These are phyloP conservation scores for Pristionchus pacificus DNA, from an alignment of 1,140 invertebrate species.

Conservation along the genomic window DNA sequence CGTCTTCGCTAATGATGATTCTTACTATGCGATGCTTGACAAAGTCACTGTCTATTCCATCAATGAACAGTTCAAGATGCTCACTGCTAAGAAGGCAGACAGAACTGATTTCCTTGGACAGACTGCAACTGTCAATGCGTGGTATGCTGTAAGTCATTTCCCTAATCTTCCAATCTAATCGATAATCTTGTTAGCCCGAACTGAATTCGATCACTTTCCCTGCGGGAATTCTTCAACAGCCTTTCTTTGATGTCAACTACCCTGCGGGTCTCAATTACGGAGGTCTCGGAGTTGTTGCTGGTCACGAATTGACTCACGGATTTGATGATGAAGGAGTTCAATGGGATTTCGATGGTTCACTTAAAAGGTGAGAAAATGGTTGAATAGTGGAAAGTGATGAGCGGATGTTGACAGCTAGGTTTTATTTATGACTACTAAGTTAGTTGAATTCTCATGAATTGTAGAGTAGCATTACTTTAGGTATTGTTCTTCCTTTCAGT, in stretches of 20 bases:
- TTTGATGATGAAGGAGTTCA: no score
- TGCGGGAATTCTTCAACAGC: conserved; percentile 33
- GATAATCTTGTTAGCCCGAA: conserved; percentile 26
- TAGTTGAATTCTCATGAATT: no score
- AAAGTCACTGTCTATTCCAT: conserved; percentile 28
- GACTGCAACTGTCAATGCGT: conserved; percentile 38
- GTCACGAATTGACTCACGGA: no score
- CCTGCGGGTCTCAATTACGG: conserved; percentile 33
- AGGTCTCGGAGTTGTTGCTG: conserved; percentile 32
- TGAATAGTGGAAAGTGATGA: no score
- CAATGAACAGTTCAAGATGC: conserved; percentile 24
- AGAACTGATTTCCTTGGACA: conserved; percentile 35
- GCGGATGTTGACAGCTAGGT: conserved; percentile 18
- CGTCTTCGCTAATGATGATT: neutral
- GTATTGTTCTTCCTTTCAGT: no score
- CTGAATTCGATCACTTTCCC: conserved; percentile 40
- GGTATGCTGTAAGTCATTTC: conserved; percentile 24
- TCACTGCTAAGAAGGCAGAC: conserved; percentile 21
- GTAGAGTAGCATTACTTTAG: no score
- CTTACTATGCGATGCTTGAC: conserved; percentile 25
- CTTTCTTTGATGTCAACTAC: conserved; percentile 26
- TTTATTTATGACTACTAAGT: no score
- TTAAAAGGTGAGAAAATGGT: no score
- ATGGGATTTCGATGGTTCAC: conserved; percentile 49
- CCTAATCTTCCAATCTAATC: neutral